Conservation (phyloP, 2,113 vertebrate species). For the Aegotheles bennettii region DNA sequence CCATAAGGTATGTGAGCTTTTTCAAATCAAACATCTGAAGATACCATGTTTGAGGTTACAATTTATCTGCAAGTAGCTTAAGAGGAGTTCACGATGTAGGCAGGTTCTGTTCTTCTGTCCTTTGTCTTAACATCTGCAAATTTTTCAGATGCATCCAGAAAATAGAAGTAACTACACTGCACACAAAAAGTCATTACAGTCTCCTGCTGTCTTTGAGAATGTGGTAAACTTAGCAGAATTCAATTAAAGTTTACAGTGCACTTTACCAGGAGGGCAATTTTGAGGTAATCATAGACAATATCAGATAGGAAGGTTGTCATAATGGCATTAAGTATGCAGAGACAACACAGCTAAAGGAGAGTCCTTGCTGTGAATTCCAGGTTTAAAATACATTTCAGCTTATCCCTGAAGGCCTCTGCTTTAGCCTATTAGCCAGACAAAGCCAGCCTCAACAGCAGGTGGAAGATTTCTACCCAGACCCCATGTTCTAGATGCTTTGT, state of each 20-base stretch:
- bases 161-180: not conserved
- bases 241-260: not conserved
- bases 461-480: not conserved
- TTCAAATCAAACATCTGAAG: not conserved
- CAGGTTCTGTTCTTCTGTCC: not conserved
- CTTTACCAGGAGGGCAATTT: conserved; percentile 7
- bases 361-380: not conserved
- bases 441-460: not conserved
- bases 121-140: not conserved
- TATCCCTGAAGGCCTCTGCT: not conserved
- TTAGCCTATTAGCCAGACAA: not conserved
- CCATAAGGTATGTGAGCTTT: not conserved
- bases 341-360: not conserved
- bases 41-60: not conserved
- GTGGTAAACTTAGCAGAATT: not conserved
- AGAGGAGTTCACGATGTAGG: not conserved
- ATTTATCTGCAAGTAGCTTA: not conserved
- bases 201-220: not conserved
- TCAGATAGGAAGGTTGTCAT: not conserved
- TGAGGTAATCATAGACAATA: conserved; percentile 12
- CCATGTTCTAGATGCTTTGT: not conserved
- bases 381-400: not conserved
- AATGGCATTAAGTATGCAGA: not conserved
- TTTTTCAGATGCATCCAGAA: not conserved
- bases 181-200: not conserved